A percentile compares a stretch with the other conserved stretches of the same genome.
Conservation (phyloP, 2,888 invertebrate genomes). For the Clepsis dumicolana region DNA sequence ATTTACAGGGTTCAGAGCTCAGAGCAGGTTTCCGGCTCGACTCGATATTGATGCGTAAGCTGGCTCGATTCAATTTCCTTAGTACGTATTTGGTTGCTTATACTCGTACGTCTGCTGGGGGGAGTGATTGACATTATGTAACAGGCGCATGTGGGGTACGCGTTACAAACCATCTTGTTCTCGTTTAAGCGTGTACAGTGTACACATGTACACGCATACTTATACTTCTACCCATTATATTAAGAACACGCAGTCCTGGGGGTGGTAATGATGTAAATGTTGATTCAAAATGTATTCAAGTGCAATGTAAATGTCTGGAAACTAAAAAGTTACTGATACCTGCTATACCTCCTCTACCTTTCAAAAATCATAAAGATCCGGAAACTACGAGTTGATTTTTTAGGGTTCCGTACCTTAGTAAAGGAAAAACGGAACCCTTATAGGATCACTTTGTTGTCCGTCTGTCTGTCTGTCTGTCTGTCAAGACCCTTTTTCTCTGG, state of each 20-base stretch:
- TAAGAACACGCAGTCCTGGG: not conserved
- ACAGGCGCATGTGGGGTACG: constrained; percentile 35
- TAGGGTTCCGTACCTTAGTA: too few species aligned
- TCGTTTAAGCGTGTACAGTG: not conserved
- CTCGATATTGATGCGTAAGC: constrained; percentile 63
- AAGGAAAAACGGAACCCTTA: too few species aligned
- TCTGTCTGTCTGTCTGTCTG: too few species aligned
- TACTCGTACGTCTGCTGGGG: constrained; percentile 47
- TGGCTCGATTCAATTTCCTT: constrained; percentile 64
- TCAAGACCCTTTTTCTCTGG: too few species aligned
- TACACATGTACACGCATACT: not conserved
- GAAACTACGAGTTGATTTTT: too few species aligned
- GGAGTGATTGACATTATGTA: constrained; percentile 47
- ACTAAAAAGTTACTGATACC: too few species aligned
- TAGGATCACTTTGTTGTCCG: too few species aligned
- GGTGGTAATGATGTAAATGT: not conserved
- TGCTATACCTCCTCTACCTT: too few species aligned
- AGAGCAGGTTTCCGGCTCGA: constrained; percentile 52
- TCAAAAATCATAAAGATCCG: too few species aligned
- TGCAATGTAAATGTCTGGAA: too few species aligned
- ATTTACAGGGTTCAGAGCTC: constrained; percentile 39
- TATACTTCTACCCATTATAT: not conserved
- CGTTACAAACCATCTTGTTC: constrained; percentile 19
- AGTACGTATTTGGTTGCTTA: constrained; percentile 50
- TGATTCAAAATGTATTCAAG: too few species aligned